Base-by-base conservation (phyloP, 2,888 invertebrate species). In the Caenorhabditis plicata region DNA sequence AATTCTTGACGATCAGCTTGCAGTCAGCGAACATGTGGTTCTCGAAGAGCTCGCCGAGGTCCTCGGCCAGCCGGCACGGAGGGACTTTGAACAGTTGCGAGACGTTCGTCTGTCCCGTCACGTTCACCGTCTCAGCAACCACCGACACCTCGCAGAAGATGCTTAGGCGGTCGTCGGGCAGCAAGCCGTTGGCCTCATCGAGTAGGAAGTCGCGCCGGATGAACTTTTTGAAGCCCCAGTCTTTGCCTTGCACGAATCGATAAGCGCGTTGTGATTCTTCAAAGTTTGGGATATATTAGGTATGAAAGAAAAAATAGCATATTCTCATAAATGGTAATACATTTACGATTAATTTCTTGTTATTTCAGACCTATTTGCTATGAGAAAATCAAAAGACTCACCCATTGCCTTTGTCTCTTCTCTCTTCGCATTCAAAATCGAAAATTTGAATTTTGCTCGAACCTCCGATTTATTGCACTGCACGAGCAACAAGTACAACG, bases 351-450 rank as follows among this genome's bases (percentile, higher is more conserved):
- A n/a, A n/a, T n/a, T n/a, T n/a, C n/a, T n/a, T n/a, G n/a, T n/a
- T n/a, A n/a, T n/a, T n/a, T n/a, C n/a, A n/a, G n/a, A n/a, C n/a
- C n/a, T n/a, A n/a, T n/a, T n/a, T n/a, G n/a, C n/a, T n/a, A n/a
- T n/a, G n/a, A n/a, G n/a, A n/a, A n/a, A n/a, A n/a, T n/a, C n/a
- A n/a, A n/a, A n/a, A n/a, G n/a, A n/a, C n/a, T n/a, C 81, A 88
- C 95, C 98, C 96, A 98, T 98, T 77, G 96, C 96, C 87, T 98
- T 98, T 81, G 96, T 98, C 86, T 98, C 98, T 87, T 99, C 98
- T 81, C 96, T 87, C 87, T 98, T 98, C 82, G 96, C 95, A 86
- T 98, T 99, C 85, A 98, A 87, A 87, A 98, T 98, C 84, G 95
- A 95, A 87, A 98, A 98, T 87, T 98, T 98, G 87, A 98, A 98